phyloP scores from a whole-genome alignment of 2,888 invertebrate species.

The Plebejus melissa region DNA sequence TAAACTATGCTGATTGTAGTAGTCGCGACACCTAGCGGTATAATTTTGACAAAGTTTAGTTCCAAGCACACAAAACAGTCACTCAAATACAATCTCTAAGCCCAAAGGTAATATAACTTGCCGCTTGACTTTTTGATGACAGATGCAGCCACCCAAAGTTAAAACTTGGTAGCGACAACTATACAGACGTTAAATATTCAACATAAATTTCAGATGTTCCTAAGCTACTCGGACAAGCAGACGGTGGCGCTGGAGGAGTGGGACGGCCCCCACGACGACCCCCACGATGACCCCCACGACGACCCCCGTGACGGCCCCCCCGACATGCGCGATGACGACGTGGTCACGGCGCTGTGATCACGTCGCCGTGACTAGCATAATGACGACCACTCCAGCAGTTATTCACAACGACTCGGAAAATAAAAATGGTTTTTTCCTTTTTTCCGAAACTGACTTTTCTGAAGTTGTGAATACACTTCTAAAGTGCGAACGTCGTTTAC shows the following conservation, averaged over 20 bases:
- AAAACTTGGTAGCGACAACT: neutral
- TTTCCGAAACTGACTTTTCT: too few species aligned
- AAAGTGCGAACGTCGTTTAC: too few species aligned
- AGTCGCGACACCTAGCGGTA: too few species aligned
- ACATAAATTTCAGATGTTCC: constrained; percentile 58
- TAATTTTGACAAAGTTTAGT: too few species aligned
- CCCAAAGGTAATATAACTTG: too few species aligned
- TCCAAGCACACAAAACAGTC: neutral
- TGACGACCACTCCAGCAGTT: neutral
- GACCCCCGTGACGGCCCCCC: constrained; percentile 22
- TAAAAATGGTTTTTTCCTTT: too few species aligned
- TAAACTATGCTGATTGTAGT: too few species aligned
- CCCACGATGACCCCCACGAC: constrained; percentile 32
- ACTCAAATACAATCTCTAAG: too few species aligned
- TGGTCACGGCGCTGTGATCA: constrained; percentile 53
- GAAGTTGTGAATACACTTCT: too few species aligned
- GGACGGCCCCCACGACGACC: constrained; percentile 33
- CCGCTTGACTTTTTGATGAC: neutral
- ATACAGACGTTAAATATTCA: neutral
- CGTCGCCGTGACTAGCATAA: neutral
- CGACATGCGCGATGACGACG: constrained; percentile 43
- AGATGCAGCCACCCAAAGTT: neutral
- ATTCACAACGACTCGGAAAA: too few species aligned
- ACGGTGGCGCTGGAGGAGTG: constrained; percentile 42
- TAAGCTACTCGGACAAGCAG: constrained; percentile 50